Evolutionary conservation across 2,888 invertebrate genomes (phyloP).

Genomic region (Melipona beecheii): DNA sequence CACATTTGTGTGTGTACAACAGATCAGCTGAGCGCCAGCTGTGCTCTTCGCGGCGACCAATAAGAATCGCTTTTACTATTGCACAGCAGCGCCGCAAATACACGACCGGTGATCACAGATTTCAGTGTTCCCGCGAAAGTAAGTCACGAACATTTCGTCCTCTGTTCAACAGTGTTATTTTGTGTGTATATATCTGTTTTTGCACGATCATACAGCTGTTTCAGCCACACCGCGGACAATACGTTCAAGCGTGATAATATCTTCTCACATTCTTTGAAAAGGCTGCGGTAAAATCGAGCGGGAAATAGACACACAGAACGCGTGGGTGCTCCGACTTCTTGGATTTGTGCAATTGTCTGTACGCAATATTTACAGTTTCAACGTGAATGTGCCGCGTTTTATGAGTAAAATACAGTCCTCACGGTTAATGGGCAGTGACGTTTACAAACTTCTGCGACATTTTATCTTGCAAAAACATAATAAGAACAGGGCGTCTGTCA

Average conservation of each 20-base stretch:
- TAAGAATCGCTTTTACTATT: conserved; percentile 55
- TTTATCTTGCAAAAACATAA: conserved; percentile 46
- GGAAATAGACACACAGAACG: conserved; percentile 52
- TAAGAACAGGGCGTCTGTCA: conserved; percentile 36
- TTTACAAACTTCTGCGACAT: conserved; percentile 8
- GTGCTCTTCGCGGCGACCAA: conserved; percentile 76
- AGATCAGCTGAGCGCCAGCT: conserved; percentile 84
- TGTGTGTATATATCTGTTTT: background rate
- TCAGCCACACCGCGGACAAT: background rate
- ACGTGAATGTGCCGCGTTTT: conserved; percentile 10
- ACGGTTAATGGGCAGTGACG: background rate
- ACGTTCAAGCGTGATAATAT: background rate
- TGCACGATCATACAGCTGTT: background rate
- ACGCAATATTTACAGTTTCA: conserved; percentile 3
- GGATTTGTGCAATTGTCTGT: conserved; percentile 30
- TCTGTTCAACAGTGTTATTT: conserved; percentile 23
- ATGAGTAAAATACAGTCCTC: background rate
- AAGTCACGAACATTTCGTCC: conserved; percentile 43
- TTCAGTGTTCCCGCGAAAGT: conserved; percentile 77
- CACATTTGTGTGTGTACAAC: conserved; percentile 44
- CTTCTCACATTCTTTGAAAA: conserved; percentile 16
- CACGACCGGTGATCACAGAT: conserved; percentile 69
- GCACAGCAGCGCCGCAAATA: conserved; percentile 52
- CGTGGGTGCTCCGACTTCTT: conserved; percentile 43
- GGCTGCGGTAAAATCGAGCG: conserved; percentile 51